Base-by-base conservation (phyloP, 1,140 invertebrate species). In the Proales similis region DNA sequence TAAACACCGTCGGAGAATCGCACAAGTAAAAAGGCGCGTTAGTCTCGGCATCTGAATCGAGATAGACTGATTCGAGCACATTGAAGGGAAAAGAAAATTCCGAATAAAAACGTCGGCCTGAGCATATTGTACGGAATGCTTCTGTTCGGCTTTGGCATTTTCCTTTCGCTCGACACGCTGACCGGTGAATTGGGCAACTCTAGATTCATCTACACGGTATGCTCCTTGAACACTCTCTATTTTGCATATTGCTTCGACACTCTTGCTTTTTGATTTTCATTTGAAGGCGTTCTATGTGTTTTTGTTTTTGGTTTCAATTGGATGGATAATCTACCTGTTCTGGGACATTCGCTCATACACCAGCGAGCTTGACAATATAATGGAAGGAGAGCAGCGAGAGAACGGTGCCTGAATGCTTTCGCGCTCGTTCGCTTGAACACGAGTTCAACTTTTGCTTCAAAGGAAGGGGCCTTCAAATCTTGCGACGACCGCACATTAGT, bases 71-170 rank as follows among this genome's bases (percentile, higher is more conserved):
- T n/a, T n/a, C n/a, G n/a, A n/a, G 33, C 33, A 9, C 14, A 36
- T 36, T 36, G 14, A 9, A 36, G 9, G 14, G 14, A 33, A 57
- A 42, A 57, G 51, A 57, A 14, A n/a, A n/a, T n/a, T n/a, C 33
- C 51, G 2, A 39, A 17, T 39, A 57, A 57, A 26, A 42, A 27
- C 27, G n/a, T 14, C 45, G 51, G 51, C 30, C 7, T 57, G 3
- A 57, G 51, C n/a, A 57, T 57, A 29, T 29, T 57, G 7, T 57
- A 57, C 17, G 51, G 51, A 1, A 4, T 57, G 20, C 11, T 57
- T 22, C 19, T 57, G 5, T 39, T 36, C 5, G 27, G 39, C 3
- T 24, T 9, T 7, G 51, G 51, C 1, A 57, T 57, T 42, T 57
- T 57, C 17, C 11, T 57, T 4, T 57, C 51, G 7, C 20, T 57